Conservation (phyloP, 2,113 vertebrate genomes). For the Cephalopterus ornatus region DNA sequence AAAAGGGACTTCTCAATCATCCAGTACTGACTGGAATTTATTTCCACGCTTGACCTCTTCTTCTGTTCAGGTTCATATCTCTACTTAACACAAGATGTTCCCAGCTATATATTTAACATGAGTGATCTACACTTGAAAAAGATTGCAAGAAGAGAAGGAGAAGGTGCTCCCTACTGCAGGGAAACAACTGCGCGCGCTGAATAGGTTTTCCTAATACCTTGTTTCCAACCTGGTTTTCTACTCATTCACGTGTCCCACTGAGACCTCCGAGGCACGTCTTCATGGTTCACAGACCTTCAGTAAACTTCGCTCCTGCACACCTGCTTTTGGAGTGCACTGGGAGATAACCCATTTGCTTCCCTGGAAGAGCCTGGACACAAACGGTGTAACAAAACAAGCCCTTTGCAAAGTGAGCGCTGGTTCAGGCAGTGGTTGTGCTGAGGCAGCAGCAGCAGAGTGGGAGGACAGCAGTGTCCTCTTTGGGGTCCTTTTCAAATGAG, state of each 20-base stretch:
- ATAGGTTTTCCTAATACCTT: background rate
- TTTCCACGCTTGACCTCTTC: constrained; percentile 59
- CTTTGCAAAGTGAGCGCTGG: background rate
- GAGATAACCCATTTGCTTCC: background rate
- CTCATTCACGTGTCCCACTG: background rate
- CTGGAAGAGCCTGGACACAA: background rate
- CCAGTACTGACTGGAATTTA: constrained; percentile 50
- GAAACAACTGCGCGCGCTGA: background rate
- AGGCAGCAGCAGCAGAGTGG: background rate
- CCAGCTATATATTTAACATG: constrained; percentile 45
- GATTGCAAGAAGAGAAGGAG: background rate
- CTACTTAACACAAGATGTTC: constrained; percentile 56
- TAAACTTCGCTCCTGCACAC: background rate
- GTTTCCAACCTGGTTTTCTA: background rate
- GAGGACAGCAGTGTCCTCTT: background rate
- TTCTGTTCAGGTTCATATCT: constrained; percentile 60
- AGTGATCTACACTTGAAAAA: constrained; percentile 43
- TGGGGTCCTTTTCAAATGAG: background rate
- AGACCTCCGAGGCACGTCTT: background rate
- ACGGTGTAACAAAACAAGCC: background rate
- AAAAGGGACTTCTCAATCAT: constrained; percentile 48
- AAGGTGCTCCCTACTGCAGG: background rate
- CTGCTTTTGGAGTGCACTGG: background rate
- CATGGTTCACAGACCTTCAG: background rate
- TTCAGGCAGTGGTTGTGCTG: background rate